phyloP scores from a whole-genome alignment of 2,888 invertebrate genomes.

The Trilocha varians region DNA sequence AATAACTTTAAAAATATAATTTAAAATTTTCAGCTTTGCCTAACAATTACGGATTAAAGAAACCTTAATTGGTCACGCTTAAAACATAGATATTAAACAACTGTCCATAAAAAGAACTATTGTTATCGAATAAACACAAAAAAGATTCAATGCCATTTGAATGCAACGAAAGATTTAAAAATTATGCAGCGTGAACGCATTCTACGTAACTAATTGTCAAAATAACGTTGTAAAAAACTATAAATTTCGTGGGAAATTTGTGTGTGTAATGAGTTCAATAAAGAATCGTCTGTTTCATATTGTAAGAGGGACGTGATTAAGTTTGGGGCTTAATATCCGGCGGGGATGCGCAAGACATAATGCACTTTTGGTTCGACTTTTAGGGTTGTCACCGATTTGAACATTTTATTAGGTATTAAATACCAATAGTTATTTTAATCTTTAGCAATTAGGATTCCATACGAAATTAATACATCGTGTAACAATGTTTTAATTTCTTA shows the following conservation, averaged over 20 bases:
- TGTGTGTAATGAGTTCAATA: slow-evolving; percentile 54
- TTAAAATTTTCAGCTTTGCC: not conserved
- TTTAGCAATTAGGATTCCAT: no score
- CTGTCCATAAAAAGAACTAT: slow-evolving; percentile 13
- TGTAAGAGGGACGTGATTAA: slow-evolving; percentile 58
- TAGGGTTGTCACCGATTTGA: slow-evolving; percentile 37
- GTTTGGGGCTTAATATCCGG: slow-evolving; percentile 64
- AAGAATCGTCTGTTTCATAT: slow-evolving; percentile 55
- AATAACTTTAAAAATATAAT: not conserved
- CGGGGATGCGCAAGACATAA: slow-evolving; percentile 61
- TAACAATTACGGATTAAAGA: not conserved
- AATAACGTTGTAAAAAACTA: slow-evolving; percentile 43
- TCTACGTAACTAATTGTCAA: slow-evolving; percentile 56
- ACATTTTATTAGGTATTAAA: not conserved
- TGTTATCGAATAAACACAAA: slow-evolving; percentile 9
- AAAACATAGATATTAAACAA: slow-evolving; percentile 28
- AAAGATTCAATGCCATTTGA: slow-evolving; percentile 32
- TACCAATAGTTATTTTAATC: no score
- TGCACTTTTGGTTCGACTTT: slow-evolving; percentile 37
- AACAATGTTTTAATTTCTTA: no score
- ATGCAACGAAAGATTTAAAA: slow-evolving; percentile 31
- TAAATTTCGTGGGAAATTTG: slow-evolving; percentile 59
- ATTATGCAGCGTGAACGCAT: slow-evolving; percentile 71
- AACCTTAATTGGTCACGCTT: slow-evolving; percentile 36
- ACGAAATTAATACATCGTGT: no score